A percentile compares a stretch with the other conserved stretches of the same genome.
Evolutionary conservation across 2,888 invertebrate species (phyloP).

Genomic region (Rhagonycha fulva): DNA sequence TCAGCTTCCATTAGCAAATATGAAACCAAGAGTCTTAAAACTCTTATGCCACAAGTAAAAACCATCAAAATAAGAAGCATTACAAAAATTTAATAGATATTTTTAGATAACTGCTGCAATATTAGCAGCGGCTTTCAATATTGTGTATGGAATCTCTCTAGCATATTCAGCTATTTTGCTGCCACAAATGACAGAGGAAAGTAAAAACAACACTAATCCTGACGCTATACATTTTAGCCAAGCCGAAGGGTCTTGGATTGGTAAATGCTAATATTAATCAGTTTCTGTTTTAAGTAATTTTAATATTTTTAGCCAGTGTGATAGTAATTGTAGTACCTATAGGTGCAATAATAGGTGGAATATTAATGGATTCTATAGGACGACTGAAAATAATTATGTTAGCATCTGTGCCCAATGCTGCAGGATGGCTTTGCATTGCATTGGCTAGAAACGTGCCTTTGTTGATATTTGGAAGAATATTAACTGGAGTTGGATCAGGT

Average conservation of each 20-base stretch:
- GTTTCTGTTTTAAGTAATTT: neutral
- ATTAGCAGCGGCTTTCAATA: constrained; percentile 59
- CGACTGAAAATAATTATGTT: constrained; percentile 60
- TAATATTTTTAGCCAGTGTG: constrained; percentile 56
- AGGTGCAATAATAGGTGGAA: constrained; percentile 58
- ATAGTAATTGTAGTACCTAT: constrained; percentile 59
- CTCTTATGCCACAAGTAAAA: constrained; percentile 56
- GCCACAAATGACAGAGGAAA: constrained; percentile 55
- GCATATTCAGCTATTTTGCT: constrained; percentile 62
- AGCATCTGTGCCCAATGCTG: constrained; percentile 57
- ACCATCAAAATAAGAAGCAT: neutral
- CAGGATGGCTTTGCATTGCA: constrained; percentile 61
- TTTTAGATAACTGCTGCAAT: constrained; percentile 58
- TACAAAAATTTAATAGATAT: neutral
- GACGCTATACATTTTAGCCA: constrained; percentile 42
- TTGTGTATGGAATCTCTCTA: constrained; percentile 61
- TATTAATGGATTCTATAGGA: constrained; percentile 61
- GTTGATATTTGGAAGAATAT: constrained; percentile 57
- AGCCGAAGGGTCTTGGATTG: constrained; percentile 59
- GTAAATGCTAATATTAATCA: constrained; percentile 45
- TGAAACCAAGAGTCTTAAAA: constrained; percentile 51
- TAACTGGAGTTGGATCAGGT: constrained; percentile 60
- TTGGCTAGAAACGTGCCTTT: constrained; percentile 55
- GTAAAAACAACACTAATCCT: constrained; percentile 41
- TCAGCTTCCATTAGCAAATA: constrained; percentile 54